Evolutionary conservation across 2,113 vertebrate species (phyloP).

Genomic region (Brachionichthys hirsutus): DNA sequence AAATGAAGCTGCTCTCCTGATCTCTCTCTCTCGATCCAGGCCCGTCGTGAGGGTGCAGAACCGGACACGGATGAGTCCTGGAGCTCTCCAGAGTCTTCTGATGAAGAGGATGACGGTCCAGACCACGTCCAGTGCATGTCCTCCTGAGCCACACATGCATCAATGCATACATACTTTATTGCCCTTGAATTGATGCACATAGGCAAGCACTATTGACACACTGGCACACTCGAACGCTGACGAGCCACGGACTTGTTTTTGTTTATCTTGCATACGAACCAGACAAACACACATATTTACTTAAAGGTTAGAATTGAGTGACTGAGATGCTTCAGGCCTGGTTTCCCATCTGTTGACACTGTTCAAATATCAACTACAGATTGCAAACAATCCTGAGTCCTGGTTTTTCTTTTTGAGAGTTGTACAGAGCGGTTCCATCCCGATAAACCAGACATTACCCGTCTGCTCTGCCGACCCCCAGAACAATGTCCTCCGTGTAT

Average conservation of each 20-base stretch:
- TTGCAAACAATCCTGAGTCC: slow-evolving; percentile 36
- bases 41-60: slow-evolving; percentile 83
- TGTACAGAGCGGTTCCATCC: slow-evolving; percentile 35
- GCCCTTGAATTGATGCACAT: slow-evolving; percentile 73
- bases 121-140: slow-evolving; percentile 96
- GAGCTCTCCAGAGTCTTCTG: slow-evolving; percentile 89
- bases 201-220: slow-evolving; percentile 72
- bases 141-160: slow-evolving; percentile 79
- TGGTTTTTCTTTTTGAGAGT: slow-evolving; percentile 26
- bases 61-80: slow-evolving; percentile 88
- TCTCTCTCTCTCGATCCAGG: slow-evolving; percentile 28
- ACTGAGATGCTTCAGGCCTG: slow-evolving; percentile 31
- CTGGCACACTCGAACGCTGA: slow-evolving; percentile 67
- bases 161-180: slow-evolving; percentile 42
- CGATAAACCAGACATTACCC: slow-evolving; percentile 32
- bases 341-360: slow-evolving; percentile 41
- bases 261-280: slow-evolving; percentile 29
- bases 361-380: slow-evolving; percentile 24
- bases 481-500: slow-evolving; percentile 34
- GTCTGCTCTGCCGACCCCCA: slow-evolving; percentile 24
- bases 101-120: slow-evolving; percentile 88
- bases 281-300: slow-evolving; percentile 48
- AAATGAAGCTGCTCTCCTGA: not conserved
- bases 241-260: slow-evolving; percentile 46
- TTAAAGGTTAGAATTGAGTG: slow-evolving; percentile 41